phyloP scores from a whole-genome alignment of 2,113 vertebrate species.

The Oreochromis spilurus region DNA sequence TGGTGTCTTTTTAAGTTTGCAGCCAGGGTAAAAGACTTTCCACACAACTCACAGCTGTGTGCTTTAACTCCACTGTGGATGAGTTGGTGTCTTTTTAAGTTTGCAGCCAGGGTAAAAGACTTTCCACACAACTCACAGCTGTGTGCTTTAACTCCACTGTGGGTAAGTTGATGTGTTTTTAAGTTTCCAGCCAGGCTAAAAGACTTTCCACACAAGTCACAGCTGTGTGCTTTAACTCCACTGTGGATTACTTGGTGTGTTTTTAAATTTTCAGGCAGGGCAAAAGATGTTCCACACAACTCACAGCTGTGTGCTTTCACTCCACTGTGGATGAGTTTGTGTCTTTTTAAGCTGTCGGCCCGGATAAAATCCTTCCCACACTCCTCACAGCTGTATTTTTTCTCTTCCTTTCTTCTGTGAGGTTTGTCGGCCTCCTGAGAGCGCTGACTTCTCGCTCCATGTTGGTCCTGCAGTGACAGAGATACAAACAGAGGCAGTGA shows the following conservation, averaged over 20 bases:
- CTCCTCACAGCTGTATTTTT: neutral
- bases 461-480: neutral
- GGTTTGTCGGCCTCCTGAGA: rapidly evolving
- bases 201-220: rapidly evolving
- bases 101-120: rapidly evolving
- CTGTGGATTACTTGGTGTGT: rapidly evolving
- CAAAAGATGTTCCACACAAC: rapidly evolving
- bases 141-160: no score
- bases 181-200: rapidly evolving
- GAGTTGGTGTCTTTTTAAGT: rapidly evolving
- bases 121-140: rapidly evolving
- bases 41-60: rapidly evolving
- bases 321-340: rapidly evolving
- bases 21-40: neutral
- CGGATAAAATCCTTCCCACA: neutral
- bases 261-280: rapidly evolving
- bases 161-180: rapidly evolving
- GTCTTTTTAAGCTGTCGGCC: neutral
- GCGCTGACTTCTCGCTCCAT: neutral
- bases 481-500: no score
- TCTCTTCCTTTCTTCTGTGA: rapidly evolving
- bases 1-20: neutral
- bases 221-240: neutral
- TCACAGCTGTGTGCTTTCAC: rapidly evolving
- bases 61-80: rapidly evolving